Evolutionary conservation across 2,797 vertebrate genomes (phyloP).

Genomic region (Urocyon cinereoargenteus): DNA sequence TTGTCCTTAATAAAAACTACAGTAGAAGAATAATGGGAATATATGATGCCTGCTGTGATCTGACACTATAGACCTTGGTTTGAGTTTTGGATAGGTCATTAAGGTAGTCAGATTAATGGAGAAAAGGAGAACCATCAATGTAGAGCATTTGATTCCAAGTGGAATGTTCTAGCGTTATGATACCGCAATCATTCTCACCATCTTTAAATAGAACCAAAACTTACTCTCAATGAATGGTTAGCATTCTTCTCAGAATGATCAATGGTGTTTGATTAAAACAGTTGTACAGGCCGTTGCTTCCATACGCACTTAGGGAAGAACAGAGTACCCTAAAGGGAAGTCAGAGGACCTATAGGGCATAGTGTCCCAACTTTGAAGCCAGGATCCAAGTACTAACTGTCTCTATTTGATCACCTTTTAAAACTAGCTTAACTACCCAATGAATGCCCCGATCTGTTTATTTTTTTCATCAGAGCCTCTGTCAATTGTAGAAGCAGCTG

Average conservation of each 20-base stretch:
- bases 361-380: neutral
- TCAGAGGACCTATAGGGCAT: neutral
- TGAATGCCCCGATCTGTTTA: neutral
- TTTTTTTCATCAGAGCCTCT: neutral
- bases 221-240: neutral
- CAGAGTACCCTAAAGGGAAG: neutral
- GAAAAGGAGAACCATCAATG: neutral
- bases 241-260: neutral
- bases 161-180: neutral
- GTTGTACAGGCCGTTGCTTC: neutral
- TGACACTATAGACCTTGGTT: neutral
- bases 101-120: neutral
- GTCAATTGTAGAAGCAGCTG: neutral
- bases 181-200: neutral
- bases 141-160: neutral
- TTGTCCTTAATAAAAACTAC: neutral
- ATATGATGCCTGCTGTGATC: neutral
- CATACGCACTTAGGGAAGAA: neutral
- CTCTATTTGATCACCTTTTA: neutral
- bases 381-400: neutral
- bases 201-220: conserved; percentile 34
- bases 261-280: neutral
- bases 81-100: neutral
- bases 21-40: neutral
- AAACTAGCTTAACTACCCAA: neutral